These are phyloP conservation scores for Oeneis ivallda DNA, from an alignment of 2,888 invertebrate genomes.

Conservation along the genomic window DNA sequence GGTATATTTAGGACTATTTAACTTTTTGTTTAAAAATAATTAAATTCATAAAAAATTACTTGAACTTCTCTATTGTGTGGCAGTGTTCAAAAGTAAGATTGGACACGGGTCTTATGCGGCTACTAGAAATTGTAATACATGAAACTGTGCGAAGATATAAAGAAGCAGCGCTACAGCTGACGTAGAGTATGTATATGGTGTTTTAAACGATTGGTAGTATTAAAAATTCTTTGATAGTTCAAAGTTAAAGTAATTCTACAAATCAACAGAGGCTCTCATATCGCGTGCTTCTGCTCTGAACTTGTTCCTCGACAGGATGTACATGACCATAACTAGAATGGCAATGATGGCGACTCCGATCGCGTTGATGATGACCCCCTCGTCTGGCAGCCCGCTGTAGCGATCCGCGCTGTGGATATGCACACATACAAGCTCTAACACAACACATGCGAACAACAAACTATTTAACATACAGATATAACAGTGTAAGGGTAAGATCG, in stretches of 20 bases:
- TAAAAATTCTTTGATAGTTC: too few relatives aligned
- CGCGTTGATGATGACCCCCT: constrained; percentile 86
- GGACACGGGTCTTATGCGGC: too few relatives aligned
- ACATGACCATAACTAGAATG: constrained; percentile 84
- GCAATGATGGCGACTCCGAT: constrained; percentile 85
- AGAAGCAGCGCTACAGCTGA: too few relatives aligned
- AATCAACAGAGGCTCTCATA: constrained; percentile 81
- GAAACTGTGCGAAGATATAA: too few relatives aligned
- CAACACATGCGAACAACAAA: constrained; percentile 42
- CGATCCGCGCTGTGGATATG: constrained; percentile 73
- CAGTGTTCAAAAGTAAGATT: too few relatives aligned
- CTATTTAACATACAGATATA: background rate
- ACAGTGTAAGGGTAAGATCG: background rate
- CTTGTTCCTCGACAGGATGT: constrained; percentile 83
- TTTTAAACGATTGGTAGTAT: too few relatives aligned
- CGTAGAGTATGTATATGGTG: too few relatives aligned
- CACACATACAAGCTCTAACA: constrained; percentile 59
- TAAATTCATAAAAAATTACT: too few relatives aligned
- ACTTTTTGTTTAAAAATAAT: too few relatives aligned
- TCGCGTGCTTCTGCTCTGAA: constrained; percentile 74
- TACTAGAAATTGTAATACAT: too few relatives aligned
- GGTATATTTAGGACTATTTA: too few relatives aligned
- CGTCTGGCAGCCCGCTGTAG: constrained; percentile 83
- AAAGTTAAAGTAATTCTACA: constrained; percentile 58
- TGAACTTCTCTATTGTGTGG: too few relatives aligned